Evolutionary conservation across 2,797 vertebrate genomes (phyloP), one percentile per base, ranked within the genome.

Genomic region (Xyrichtys novacula): DNA sequence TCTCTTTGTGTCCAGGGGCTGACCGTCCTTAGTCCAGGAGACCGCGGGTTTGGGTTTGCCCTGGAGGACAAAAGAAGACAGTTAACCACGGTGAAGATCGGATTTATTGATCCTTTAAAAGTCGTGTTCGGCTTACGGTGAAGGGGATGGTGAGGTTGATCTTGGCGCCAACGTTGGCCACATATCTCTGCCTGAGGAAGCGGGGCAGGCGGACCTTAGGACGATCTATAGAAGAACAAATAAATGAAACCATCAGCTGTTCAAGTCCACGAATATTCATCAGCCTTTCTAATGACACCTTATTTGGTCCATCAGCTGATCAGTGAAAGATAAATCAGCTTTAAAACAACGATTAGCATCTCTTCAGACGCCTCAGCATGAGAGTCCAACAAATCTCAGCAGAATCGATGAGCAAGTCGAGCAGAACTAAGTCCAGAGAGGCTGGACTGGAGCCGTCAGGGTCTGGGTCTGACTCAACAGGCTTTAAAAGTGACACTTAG

Each of bases 81-180:
- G n/a, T n/a, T n/a, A 60, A 10, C 1, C 8, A 38, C 38, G 20
- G 5, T 23, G 12, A 1, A 25, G 3, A 1, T 7, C 1, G 17
- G 20, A 11, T 54, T n/a, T 20, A n/a, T 38, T 39, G 1, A 11
- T 31, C 6, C 1, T 7, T 15, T 7, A 0, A 0, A 20, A 23
- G 25, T 7, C 1, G 5, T 59, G 8, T 8, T 16, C 8, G 20
- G 15, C 94, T 74, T 89, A 99, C 98, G 86, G 94, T 93, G 90
- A 98, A 98, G 66, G 98, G 98, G 89, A 99, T 94, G 87, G 97
- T 95, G 54, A 99, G 67, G 87, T 99, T 99, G 88, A 99, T 85
- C 0, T 94, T 86, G 38, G 93, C 93, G 69, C 96, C 97, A 42
- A 95, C 96, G 0, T 47, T 70, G 49, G 93, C 91, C 32, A 98